Evolutionary conservation across 1,140 invertebrate genomes (phyloP).

Genomic region (Drosophila fuyamai): DNA sequence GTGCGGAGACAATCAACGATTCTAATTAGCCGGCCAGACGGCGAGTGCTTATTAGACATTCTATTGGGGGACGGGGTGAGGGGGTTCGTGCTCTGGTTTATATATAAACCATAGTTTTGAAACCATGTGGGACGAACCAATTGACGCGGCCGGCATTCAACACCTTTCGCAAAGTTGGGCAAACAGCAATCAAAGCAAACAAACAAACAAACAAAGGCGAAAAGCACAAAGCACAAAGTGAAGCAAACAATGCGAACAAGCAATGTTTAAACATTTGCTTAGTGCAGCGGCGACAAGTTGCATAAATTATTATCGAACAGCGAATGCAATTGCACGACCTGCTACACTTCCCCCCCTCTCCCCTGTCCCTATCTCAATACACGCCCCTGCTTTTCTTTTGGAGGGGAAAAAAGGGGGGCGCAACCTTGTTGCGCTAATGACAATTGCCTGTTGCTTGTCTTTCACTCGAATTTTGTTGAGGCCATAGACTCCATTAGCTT

Average conservation of each 20-base stretch:
- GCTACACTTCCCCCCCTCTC: background rate
- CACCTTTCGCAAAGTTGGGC: constrained; percentile 54
- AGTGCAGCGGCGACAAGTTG: constrained; percentile 60
- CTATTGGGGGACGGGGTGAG: background rate
- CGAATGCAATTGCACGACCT: constrained; percentile 64
- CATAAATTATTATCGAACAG: constrained; percentile 70
- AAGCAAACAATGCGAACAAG: constrained; percentile 28
- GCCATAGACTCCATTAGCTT: constrained; percentile 16
- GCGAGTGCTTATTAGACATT: constrained; percentile 48
- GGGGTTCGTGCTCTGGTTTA: constrained; percentile 35
- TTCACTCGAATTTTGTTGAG: constrained; percentile 24
- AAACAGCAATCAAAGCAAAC: constrained; percentile 45
- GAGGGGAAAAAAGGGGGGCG: background rate
- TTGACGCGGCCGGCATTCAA: constrained; percentile 38
- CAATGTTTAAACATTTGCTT: constrained; percentile 63
- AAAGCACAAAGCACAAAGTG: constrained; percentile 38
- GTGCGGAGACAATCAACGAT: constrained; percentile 55
- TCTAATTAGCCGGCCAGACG: constrained; percentile 74
- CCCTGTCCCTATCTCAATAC: no score
- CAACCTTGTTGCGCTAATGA: constrained; percentile 64
- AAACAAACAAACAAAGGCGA: constrained; percentile 30
- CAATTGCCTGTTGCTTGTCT: constrained; percentile 65
- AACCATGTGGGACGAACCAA: constrained; percentile 47
- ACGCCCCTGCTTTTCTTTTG: background rate
- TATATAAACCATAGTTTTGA: constrained; percentile 27